Conservation (phyloP, 2,797 vertebrate genomes). For the Thamnophis elegans region DNA sequence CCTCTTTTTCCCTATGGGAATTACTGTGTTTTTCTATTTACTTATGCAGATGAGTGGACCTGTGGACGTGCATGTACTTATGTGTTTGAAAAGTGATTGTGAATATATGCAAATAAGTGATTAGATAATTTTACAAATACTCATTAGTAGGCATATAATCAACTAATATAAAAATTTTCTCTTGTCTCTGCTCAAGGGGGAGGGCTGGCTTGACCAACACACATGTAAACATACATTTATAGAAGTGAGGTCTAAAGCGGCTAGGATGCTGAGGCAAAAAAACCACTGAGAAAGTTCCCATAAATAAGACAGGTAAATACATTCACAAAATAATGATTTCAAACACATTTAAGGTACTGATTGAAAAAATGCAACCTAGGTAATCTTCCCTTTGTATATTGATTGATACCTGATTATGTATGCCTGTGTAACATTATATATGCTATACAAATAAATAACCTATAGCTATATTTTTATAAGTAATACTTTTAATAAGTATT, state of each 20-base stretch:
- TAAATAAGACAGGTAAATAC: too few relatives aligned
- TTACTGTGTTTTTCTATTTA: neutral
- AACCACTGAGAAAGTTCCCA: neutral
- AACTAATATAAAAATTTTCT: neutral
- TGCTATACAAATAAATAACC: neutral
- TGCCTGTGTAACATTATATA: neutral
- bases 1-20: neutral
- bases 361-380: neutral
- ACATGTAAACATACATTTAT: neutral
- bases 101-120: neutral
- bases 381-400: neutral
- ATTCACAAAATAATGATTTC: too few relatives aligned
- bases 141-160: neutral
- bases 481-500: neutral
- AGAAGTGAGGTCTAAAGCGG: neutral
- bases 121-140: neutral
- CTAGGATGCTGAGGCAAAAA: neutral
- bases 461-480: neutral
- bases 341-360: neutral
- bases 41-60: neutral
- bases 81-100: neutral
- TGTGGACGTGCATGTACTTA: neutral
- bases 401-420: neutral
- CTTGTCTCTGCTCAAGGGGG: neutral
- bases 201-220: neutral